phyloP scores from a whole-genome alignment of 1,140 invertebrate species.

The Tetramorium simillimum region DNA sequence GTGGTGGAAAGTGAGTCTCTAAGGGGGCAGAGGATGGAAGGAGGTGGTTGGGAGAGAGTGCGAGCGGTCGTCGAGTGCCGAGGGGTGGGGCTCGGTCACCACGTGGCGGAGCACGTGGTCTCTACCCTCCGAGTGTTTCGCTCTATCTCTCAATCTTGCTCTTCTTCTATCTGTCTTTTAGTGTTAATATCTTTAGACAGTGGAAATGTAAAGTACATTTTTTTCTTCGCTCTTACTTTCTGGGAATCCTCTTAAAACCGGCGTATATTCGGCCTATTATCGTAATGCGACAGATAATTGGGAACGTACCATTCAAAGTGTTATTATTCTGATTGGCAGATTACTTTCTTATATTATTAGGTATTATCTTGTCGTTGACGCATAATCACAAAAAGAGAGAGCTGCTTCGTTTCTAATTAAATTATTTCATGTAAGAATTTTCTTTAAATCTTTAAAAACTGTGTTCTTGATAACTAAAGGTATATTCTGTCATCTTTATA shows the following conservation, averaged over 20 bases:
- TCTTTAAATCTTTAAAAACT: background rate
- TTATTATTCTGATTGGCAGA: background rate
- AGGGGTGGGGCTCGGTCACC: conserved; percentile 77
- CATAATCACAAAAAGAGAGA: background rate
- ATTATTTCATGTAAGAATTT: background rate
- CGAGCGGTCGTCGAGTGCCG: conserved; percentile 66
- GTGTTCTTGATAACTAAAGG: background rate
- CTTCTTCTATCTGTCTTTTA: conserved; percentile 21
- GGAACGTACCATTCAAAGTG: background rate
- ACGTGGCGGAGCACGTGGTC: conserved; percentile 83
- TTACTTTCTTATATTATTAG: background rate
- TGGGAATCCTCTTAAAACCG: background rate
- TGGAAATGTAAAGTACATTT: background rate
- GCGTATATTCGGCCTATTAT: background rate
- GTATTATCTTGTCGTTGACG: background rate
- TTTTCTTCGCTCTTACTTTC: background rate
- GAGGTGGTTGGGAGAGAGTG: conserved; percentile 70
- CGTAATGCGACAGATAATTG: background rate
- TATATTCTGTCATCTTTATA: background rate
- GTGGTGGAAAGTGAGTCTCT: conserved; percentile 69
- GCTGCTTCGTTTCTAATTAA: background rate
- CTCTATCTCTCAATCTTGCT: conserved; percentile 50
- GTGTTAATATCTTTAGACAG: conserved; percentile 15
- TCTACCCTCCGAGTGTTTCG: conserved; percentile 74
- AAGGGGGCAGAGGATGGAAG: conserved; percentile 59